A percentile compares a stretch with the other conserved stretches of the same genome.
Evolutionary conservation across 2,888 invertebrate species (phyloP).

Genomic region (Drosophila anomelani): DNA sequence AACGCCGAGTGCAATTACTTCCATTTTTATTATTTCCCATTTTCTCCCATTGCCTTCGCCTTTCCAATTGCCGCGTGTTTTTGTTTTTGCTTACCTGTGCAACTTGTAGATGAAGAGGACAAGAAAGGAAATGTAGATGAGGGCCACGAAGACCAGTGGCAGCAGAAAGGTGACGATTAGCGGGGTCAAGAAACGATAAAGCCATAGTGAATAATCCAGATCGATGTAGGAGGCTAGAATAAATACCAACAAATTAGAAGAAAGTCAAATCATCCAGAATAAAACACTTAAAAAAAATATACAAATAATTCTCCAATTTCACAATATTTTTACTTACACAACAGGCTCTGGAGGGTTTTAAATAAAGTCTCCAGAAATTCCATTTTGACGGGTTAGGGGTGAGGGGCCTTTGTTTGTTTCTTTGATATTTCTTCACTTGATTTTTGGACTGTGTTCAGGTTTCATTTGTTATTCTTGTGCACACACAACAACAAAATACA

Average conservation of each 20-base stretch:
- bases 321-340: slow-evolving; percentile 72
- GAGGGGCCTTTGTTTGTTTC: neutral
- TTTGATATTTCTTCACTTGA: slow-evolving; percentile 16
- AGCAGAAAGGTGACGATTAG: slow-evolving; percentile 93
- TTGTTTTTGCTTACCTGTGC: slow-evolving; percentile 87
- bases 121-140: slow-evolving; percentile 92
- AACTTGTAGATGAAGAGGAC: slow-evolving; percentile 94
- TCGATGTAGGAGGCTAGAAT: slow-evolving; percentile 91
- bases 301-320: neutral
- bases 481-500: slow-evolving; percentile 17
- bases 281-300: neutral
- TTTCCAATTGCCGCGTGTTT: slow-evolving; percentile 9
- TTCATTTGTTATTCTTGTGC: slow-evolving; percentile 43
- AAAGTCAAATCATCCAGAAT: neutral
- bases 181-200: slow-evolving; percentile 93
- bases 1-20: slow-evolving; percentile 46
- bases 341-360: slow-evolving; percentile 67
- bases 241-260: neutral
- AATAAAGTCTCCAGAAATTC: slow-evolving; percentile 74
- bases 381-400: slow-evolving; percentile 60
- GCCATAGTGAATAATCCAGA: slow-evolving; percentile 93
- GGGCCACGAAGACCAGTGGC: slow-evolving; percentile 91
- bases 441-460: slow-evolving; percentile 6
- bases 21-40: slow-evolving; percentile 1
- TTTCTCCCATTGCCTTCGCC: slow-evolving; percentile 6